Evolutionary conservation across 1,140 invertebrate genomes (phyloP).

Genomic region (Subanguina moxae): DNA sequence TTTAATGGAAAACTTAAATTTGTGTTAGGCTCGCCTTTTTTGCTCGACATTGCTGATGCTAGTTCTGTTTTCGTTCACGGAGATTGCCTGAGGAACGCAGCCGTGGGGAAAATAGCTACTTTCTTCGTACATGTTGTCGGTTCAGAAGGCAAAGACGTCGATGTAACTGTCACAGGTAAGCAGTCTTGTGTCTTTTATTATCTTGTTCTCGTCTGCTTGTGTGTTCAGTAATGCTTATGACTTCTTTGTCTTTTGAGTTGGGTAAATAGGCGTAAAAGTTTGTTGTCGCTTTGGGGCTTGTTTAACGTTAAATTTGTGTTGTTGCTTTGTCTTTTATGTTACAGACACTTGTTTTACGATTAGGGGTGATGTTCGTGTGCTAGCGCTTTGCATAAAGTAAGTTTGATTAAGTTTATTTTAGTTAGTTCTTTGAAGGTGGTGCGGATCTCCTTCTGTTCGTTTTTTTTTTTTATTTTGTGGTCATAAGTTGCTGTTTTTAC

Average conservation of each 20-base stretch:
- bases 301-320: conserved; percentile 12
- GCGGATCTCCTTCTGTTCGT: too few relatives aligned
- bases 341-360: too few relatives aligned
- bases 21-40: conserved; percentile 65
- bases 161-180: conserved; percentile 61
- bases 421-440: too few relatives aligned
- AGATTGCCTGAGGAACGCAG: conserved; percentile 68
- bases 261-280: neutral
- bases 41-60: conserved; percentile 63
- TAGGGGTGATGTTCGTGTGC: too few relatives aligned
- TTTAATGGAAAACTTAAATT: conserved; percentile 12
- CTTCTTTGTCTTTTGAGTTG: too few relatives aligned
- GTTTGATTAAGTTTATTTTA: too few relatives aligned
- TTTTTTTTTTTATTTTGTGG: too few relatives aligned
- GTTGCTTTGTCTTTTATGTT: conserved; percentile 17
- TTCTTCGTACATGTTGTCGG: conserved; percentile 66
- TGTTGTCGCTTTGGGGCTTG: conserved; percentile 6
- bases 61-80: conserved; percentile 65
- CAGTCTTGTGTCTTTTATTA: neutral
- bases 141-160: conserved; percentile 61
- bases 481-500: too few relatives aligned
- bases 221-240: conserved; percentile 9
- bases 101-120: conserved; percentile 66
- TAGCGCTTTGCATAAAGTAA: too few relatives aligned
- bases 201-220: conserved; percentile 29